Evolutionary conservation across 2,797 vertebrate genomes (phyloP).

Genomic region (Chelonia mydas): DNA sequence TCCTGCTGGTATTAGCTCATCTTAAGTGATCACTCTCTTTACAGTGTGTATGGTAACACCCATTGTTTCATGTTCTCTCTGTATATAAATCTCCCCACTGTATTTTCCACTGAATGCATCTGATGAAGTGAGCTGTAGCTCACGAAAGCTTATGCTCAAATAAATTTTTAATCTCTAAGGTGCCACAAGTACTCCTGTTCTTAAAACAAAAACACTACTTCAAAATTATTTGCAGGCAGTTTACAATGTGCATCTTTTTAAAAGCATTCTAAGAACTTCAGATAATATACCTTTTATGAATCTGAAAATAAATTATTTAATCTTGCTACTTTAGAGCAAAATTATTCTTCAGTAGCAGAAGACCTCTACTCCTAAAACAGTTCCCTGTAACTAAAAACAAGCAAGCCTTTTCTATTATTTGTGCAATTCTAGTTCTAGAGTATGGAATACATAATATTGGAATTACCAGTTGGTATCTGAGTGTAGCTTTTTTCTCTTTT

Average conservation of each 20-base stretch:
- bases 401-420: background rate
- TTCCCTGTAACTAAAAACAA: background rate
- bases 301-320: background rate
- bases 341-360: background rate
- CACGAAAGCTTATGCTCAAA: too few species aligned
- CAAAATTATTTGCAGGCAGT: background rate
- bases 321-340: background rate
- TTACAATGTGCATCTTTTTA: background rate
- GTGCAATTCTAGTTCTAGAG: background rate
- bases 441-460: background rate
- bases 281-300: rapidly evolving
- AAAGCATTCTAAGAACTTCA: background rate
- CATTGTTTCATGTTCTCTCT: too few species aligned
- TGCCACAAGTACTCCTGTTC: too few species aligned
- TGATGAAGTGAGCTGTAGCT: too few species aligned
- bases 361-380: background rate
- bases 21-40: too few species aligned
- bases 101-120: too few species aligned
- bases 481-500: background rate
- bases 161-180: too few species aligned
- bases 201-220: background rate
- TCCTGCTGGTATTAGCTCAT: too few species aligned
- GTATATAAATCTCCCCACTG: too few species aligned
- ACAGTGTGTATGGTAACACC: too few species aligned
- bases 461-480: background rate